A percentile compares a stretch with the other conserved stretches of the same genome.
phyloP scores from a whole-genome alignment of 2,797 vertebrate species.

The Melanotaenia trifasciata region DNA sequence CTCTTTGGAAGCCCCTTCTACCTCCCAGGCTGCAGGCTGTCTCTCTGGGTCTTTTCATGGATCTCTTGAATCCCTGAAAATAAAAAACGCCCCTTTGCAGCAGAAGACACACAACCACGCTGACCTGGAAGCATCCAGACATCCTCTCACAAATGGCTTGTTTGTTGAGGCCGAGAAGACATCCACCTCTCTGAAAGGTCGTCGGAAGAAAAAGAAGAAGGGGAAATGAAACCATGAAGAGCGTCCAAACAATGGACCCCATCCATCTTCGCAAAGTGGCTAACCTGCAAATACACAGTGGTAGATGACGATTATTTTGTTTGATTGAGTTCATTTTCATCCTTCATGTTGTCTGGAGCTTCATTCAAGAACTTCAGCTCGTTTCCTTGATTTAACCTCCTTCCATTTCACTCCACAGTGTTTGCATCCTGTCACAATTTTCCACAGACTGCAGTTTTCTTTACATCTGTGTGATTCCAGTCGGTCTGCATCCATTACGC shows the following conservation, averaged over 20 bases:
- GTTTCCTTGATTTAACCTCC: not conserved
- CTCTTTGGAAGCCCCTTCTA: constrained; percentile 54
- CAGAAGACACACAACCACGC: constrained; percentile 3
- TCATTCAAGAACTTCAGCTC: not conserved
- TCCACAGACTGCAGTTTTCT: not conserved
- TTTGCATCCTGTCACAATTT: not conserved
- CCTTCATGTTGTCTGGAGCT: not conserved
- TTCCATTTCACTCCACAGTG: constrained; percentile 6
- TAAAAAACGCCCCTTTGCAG: constrained; percentile 7
- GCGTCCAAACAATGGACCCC: constrained; percentile 27
- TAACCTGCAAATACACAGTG: constrained; percentile 27
- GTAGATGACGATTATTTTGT: constrained; percentile 38
- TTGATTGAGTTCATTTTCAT: constrained; percentile 8
- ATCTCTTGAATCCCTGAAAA: constrained; percentile 32
- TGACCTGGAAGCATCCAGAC: not conserved
- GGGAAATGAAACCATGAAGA: constrained; percentile 46
- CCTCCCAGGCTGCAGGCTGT: constrained; percentile 41
- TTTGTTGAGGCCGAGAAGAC: not conserved
- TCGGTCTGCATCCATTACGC: fast-evolving
- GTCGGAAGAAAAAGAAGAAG: constrained; percentile 67
- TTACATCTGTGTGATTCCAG: not conserved
- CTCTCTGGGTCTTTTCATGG: constrained; percentile 31
- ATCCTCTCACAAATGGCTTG: constrained; percentile 60
- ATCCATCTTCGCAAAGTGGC: constrained; percentile 1
- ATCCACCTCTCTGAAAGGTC: constrained; percentile 19